phyloP scores from a whole-genome alignment of 2,797 vertebrate genomes.

The Monodelphis domestica region DNA sequence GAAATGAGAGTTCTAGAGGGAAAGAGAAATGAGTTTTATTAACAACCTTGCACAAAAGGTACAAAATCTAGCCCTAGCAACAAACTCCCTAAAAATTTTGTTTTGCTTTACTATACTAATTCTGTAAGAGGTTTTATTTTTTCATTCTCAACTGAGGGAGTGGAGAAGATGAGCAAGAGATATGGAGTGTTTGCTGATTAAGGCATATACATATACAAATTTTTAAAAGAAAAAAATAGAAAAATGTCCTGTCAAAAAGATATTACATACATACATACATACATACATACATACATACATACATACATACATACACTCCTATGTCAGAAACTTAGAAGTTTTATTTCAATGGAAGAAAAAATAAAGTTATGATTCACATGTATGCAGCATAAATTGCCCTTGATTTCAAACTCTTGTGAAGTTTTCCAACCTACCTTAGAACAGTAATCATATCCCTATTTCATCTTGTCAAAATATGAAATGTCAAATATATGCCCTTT shows the following conservation, averaged over 20 bases:
- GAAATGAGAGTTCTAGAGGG: background rate
- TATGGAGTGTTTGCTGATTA: no score
- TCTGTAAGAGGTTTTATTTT: background rate
- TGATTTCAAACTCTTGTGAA: constrained; percentile 77
- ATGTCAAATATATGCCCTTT: constrained; percentile 76
- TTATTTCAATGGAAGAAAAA: constrained; percentile 79
- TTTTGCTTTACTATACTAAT: background rate
- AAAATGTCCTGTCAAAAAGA: background rate
- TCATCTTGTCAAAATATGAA: constrained; percentile 81
- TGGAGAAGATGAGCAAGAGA: background rate
- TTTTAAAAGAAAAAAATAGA: background rate
- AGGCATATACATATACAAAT: background rate
- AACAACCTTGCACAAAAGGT: background rate
- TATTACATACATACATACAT: no score
- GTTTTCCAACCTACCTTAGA: constrained; percentile 76
- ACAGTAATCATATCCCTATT: constrained; percentile 75
- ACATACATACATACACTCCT: no score
- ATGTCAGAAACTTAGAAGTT: constrained; percentile 78
- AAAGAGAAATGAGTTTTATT: background rate
- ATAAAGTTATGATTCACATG: constrained; percentile 78
- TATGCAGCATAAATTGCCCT: constrained; percentile 83
- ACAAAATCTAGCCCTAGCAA: background rate
- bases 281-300: no score
- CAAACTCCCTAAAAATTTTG: background rate
- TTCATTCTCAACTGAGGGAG: background rate